Evolutionary conservation across 2,113 vertebrate genomes (phyloP).

Genomic region (Cichladusa arquata): DNA sequence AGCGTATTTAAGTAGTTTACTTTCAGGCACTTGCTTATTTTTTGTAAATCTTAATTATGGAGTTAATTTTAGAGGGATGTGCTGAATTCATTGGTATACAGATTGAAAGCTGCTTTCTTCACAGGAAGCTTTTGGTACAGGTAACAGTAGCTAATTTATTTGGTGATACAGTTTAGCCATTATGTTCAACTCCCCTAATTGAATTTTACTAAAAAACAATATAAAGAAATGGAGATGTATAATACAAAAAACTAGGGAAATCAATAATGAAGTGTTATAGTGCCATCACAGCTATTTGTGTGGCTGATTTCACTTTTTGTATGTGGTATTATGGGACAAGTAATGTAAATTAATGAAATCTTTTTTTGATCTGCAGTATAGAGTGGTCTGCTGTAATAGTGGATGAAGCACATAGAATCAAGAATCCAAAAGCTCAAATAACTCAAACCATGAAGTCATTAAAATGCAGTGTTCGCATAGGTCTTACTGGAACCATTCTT

Average conservation of each 20-base stretch:
- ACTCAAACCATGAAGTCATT: slow-evolving; percentile 91
- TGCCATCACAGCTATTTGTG: not conserved
- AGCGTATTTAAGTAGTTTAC: not conserved
- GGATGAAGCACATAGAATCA: slow-evolving; percentile 95
- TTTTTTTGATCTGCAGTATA: slow-evolving; percentile 72
- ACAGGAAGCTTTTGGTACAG: not conserved
- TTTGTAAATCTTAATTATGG: not conserved
- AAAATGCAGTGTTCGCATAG: slow-evolving; percentile 85
- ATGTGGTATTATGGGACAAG: not conserved
- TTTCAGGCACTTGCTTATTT: not conserved
- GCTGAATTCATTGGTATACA: not conserved
- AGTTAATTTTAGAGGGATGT: not conserved
- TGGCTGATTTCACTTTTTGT: not conserved
- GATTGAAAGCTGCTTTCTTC: not conserved
- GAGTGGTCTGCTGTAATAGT: slow-evolving; percentile 92
- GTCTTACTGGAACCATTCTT: slow-evolving; percentile 94
- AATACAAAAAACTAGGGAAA: not conserved
- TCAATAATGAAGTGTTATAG: not conserved
- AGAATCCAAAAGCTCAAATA: slow-evolving; percentile 91
- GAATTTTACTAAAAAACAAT: not conserved
- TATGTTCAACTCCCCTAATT: not conserved
- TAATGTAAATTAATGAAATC: not conserved
- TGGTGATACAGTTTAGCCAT: not conserved
- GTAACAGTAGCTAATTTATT: not conserved
- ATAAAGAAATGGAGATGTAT: not conserved